Percentiles rank a stretch among this genome's conserved stretches.
Conservation (phyloP, 1,140 invertebrate genomes). For the Orchestia grillus region DNA sequence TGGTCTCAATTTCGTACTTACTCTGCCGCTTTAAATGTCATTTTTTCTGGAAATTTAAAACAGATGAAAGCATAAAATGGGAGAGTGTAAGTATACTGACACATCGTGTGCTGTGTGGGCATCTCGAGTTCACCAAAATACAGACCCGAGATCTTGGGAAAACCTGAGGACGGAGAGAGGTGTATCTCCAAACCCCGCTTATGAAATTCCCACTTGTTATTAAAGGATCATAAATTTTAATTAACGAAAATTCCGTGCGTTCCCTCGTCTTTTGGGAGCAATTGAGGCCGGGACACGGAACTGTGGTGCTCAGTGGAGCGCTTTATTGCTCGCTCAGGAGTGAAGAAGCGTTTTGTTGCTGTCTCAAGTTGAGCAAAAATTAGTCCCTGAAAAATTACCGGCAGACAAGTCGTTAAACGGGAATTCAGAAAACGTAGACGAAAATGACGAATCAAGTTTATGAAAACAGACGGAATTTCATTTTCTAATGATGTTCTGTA, state of each 20-base stretch:
- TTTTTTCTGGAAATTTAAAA: not conserved
- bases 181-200: not conserved
- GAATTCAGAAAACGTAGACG: not conserved
- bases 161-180: not conserved
- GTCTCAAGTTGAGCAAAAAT: not conserved
- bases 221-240: slow-evolving; percentile 1
- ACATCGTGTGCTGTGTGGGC: not conserved
- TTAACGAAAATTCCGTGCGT: not conserved
- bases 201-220: not conserved
- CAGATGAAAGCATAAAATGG: no score
- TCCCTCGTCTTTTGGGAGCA: not conserved
- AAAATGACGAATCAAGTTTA: not conserved
- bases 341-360: not conserved
- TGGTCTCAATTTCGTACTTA: no score
- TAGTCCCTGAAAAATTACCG: not conserved
- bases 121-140: not conserved
- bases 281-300: not conserved
- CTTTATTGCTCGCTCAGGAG: not conserved
- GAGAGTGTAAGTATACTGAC: not conserved
- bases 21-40: no score
- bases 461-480: not conserved
- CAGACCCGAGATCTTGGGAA: not conserved
- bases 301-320: not conserved
- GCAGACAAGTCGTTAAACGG: not conserved
- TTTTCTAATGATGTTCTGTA: not conserved